phyloP scores from a whole-genome alignment of 2,113 vertebrate species.

The Pimephales promelas region DNA sequence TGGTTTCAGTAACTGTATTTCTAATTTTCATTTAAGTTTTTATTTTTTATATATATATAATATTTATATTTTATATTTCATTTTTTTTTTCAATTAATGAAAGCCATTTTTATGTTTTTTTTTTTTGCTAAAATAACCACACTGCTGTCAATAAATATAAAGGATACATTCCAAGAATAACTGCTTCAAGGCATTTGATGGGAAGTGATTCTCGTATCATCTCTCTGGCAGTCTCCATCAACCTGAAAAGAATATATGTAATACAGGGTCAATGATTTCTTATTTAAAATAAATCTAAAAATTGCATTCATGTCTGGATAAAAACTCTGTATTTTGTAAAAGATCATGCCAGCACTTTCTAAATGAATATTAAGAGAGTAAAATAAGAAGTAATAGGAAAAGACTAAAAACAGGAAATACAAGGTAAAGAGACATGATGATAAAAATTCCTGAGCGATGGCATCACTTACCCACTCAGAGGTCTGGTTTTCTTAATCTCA shows the following conservation, averaged over 20 bases:
- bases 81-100: neutral
- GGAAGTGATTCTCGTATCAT: slow-evolving; percentile 95
- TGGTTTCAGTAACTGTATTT: neutral
- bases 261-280: neutral
- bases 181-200: slow-evolving; percentile 98
- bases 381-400: neutral
- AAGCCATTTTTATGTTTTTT: neutral
- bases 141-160: slow-evolving; percentile 42
- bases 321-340: neutral
- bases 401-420: slow-evolving; percentile 19
- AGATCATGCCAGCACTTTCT: neutral
- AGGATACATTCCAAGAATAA: slow-evolving; percentile 99
- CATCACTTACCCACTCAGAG: slow-evolving; percentile 88
- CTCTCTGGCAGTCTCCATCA: slow-evolving; percentile 96
- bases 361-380: neutral
- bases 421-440: neutral
- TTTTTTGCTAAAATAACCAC: neutral
- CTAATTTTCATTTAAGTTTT: neutral
- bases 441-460: neutral
- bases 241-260: slow-evolving; percentile 69
- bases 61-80: neutral
- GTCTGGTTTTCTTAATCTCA: slow-evolving; percentile 94
- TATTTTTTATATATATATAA: too few relatives aligned
- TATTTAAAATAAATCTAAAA: neutral
- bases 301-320: neutral